Conservation (phyloP, 2,113 vertebrate genomes). For the Platycercus adscitus region DNA sequence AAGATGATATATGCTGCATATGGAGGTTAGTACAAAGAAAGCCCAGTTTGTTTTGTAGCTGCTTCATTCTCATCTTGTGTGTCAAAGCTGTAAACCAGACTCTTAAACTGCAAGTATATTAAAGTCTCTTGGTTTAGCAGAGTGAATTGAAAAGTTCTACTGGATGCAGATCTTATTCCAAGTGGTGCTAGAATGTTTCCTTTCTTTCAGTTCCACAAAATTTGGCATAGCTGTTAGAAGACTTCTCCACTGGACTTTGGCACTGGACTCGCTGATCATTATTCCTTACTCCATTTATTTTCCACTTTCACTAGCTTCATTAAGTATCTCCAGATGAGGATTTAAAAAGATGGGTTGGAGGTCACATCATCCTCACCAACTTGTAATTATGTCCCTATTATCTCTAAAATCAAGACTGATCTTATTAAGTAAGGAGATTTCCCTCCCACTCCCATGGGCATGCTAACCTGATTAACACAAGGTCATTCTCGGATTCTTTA, state of each 20-base stretch:
- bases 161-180: background rate
- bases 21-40: background rate
- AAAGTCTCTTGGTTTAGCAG: background rate
- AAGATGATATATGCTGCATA: background rate
- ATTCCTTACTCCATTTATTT: slow-evolving; percentile 20
- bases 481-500: slow-evolving; percentile 55
- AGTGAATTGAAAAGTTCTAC: background rate
- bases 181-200: background rate
- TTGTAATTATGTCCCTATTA: slow-evolving; percentile 72
- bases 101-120: background rate
- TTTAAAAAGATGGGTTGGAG: slow-evolving; percentile 60
- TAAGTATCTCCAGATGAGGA: slow-evolving; percentile 44
- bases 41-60: background rate
- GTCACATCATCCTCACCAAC: slow-evolving; percentile 56
- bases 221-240: background rate
- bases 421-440: slow-evolving; percentile 73
- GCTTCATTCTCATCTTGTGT: background rate
- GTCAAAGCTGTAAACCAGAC: background rate
- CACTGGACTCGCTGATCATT: background rate
- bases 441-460: slow-evolving; percentile 52
- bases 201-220: background rate
- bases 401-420: slow-evolving; percentile 73
- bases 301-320: slow-evolving; percentile 47
- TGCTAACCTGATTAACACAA: slow-evolving; percentile 66
- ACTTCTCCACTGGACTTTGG: background rate